Evolutionary conservation across 2,797 vertebrate species (phyloP), one percentile per base, ranked within the genome.

Genomic region (Podarcis lilfordi): DNA sequence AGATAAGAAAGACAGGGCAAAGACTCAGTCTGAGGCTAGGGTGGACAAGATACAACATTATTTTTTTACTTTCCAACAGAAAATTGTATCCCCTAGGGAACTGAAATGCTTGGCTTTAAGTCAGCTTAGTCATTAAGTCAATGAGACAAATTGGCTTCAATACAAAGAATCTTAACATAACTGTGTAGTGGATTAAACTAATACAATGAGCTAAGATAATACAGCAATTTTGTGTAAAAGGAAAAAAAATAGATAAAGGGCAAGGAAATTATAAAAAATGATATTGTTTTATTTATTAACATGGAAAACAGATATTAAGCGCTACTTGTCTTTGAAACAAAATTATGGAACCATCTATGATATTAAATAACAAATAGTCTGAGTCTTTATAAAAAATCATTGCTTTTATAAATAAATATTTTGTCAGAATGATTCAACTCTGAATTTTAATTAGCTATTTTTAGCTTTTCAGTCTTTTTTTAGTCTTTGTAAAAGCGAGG

Each of bases 221-320:
- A 45, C 25, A 45, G 43, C 27, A 19, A 11, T 79, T 50, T 25
- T 69, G 27, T 79, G 32, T 5, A 40, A 64, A 61, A 25, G 72
- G 32, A 25, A 21, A 85, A 76, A 25, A 25, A 29, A 69, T 37
- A 85, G 17, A 64, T 59, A 37, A 84, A 89, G 17, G 45, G 84
- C 86, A 89, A 27, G 45, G 86, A 88, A 87, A 40, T 84, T 80
- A 75, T 72, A 89, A 84, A 27, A 89, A 84, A 80, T 82, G 84
- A 43, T 88, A 77, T 50, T 85, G 13, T 76, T 89, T 35, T 37
- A 91, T 71, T 8, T 37, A 25, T 84, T 59, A 59, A 19, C 4
- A 8, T 2, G 85, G 37, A 59, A 69, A 91, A 88, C 79, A 59
- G 29, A 76, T 80, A 1, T 86, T 83, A 85, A 59, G 55, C 19